Conservation (phyloP, 2,113 vertebrate species). For the Rissa tridactyla region DNA sequence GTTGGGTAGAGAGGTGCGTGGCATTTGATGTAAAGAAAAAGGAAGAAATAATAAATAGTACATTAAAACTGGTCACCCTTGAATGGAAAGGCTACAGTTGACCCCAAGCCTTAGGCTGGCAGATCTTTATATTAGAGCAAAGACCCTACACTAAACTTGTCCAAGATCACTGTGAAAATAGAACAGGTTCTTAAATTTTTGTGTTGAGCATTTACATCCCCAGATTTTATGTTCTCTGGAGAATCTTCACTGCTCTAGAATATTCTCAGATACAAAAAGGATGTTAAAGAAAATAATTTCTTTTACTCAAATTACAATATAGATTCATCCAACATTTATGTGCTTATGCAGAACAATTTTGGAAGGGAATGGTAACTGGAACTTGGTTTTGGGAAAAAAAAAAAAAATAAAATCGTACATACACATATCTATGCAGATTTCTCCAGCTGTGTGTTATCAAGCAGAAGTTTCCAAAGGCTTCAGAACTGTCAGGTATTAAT, state of each 20-base stretch:
- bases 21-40: not conserved
- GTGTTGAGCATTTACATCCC: not conserved
- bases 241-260: not conserved
- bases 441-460: not conserved
- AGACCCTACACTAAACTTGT: not conserved
- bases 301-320: not conserved
- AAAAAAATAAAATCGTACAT: not conserved
- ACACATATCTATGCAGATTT: not conserved
- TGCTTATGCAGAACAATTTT: not conserved
- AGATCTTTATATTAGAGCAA: not conserved
- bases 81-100: not conserved
- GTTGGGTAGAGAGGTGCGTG: not conserved
- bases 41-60: not conserved
- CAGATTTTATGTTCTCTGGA: not conserved
- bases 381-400: not conserved
- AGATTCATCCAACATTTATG: not conserved
- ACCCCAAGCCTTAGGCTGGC: not conserved
- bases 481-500: not conserved
- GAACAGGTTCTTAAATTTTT: not conserved
- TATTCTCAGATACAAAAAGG: accelerated
- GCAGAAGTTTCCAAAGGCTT: not conserved
- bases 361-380: not conserved
- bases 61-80: not conserved
- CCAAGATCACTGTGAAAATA: not conserved
- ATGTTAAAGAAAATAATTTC: not conserved